Percentiles rank a stretch among this genome's conserved stretches.
These are phyloP conservation scores for Drosophila sordidula DNA, from an alignment of 2,888 invertebrate genomes.

Conservation along the genomic window DNA sequence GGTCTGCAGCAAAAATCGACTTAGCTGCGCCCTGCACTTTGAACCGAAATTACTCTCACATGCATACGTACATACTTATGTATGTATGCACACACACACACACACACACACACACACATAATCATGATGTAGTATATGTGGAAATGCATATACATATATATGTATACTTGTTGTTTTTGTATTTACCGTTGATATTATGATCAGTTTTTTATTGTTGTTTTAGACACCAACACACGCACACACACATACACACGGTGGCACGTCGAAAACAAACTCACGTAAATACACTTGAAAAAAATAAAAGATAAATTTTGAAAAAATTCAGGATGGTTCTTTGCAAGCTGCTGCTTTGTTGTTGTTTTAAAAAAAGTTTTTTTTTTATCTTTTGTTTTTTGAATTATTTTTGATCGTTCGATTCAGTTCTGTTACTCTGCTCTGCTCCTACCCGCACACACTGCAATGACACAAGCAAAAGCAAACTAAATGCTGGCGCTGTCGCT, in stretches of 20 bases:
- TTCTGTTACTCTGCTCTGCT: constrained; percentile 45
- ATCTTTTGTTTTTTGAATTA: constrained; percentile 35
- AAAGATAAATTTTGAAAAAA: constrained; percentile 25
- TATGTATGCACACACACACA: background rate
- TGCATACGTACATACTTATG: background rate
- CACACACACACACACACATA: background rate
- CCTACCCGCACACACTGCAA: constrained; percentile 77
- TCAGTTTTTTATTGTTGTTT: constrained; percentile 21
- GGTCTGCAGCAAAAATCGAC: constrained; percentile 44
- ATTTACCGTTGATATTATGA: constrained; percentile 43
- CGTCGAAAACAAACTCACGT: constrained; percentile 5
- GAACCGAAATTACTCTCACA: constrained; percentile 48
- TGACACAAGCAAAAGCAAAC: constrained; percentile 78
- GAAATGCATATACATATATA: background rate
- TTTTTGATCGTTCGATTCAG: constrained; percentile 33
- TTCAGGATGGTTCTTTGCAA: constrained; percentile 22
- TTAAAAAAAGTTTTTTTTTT: constrained; percentile 2
- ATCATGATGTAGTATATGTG: background rate
- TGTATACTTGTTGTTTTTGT: constrained; percentile 16
- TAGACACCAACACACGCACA: constrained; percentile 2
- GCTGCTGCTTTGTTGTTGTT: constrained; percentile 23
- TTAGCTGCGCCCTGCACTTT: constrained; percentile 53
- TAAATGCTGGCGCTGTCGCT: constrained; percentile 66
- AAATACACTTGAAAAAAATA: constrained; percentile 54
- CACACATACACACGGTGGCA: constrained; percentile 12